Evolutionary conservation across 2,113 vertebrate genomes (phyloP).

Genomic region (Cervus canadensis): DNA sequence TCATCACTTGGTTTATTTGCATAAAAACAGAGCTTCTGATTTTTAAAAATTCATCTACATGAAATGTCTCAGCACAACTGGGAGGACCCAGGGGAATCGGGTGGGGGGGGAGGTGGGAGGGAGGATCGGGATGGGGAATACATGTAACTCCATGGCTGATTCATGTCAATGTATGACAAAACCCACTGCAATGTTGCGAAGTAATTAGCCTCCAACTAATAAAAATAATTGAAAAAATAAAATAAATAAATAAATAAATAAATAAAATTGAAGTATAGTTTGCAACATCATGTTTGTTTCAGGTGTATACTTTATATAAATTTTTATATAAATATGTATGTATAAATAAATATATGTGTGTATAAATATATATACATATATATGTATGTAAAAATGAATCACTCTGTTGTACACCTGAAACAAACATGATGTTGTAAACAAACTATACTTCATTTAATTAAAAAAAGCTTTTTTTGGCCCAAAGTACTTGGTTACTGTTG

Average conservation of each 20-base stretch:
- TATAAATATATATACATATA: background rate
- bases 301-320: background rate
- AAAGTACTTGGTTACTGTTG: background rate
- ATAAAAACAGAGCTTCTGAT: background rate
- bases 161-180: too few relatives aligned
- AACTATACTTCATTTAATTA: background rate
- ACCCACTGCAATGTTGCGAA: too few relatives aligned
- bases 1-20: background rate
- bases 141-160: too few relatives aligned
- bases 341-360: background rate
- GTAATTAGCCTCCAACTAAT: too few relatives aligned
- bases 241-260: too few relatives aligned
- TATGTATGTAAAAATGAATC: background rate
- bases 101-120: too few relatives aligned
- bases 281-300: too few relatives aligned
- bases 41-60: slow-evolving; percentile 1
- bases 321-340: background rate
- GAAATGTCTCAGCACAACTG: background rate
- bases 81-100: too few relatives aligned
- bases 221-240: too few relatives aligned
- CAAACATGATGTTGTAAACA: background rate
- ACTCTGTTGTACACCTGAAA: background rate
- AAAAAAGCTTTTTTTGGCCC: slow-evolving; percentile 16
- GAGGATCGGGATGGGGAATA: too few relatives aligned
- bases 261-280: too few relatives aligned